Base-by-base conservation (phyloP, 2,113 vertebrate species). In the Cygnus atratus region DNA sequence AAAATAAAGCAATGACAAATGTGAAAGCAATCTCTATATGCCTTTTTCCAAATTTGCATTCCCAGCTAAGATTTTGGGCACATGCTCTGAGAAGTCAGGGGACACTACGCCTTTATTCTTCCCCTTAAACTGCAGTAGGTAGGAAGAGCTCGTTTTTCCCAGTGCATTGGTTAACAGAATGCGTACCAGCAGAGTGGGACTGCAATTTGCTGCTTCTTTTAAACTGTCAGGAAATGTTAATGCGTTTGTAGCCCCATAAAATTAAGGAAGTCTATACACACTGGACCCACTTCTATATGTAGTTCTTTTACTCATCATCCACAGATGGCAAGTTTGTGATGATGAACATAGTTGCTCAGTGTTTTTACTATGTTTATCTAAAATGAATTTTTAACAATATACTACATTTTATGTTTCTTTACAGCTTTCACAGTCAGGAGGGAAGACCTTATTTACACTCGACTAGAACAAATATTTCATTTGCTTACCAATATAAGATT, bases 301-400 rank as follows among this genome's bases (percentile, higher is more conserved):
- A 82, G 8, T 28, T 79, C 14, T 35, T 31, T 82, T 58, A 48
- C 15, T 55, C 44, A 31, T 74, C 46, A 85, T 25, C 29, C 62
- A 44, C 89, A 95, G 70, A 91, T 87, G 65, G 77, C 52, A 91
- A 62, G n/a, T 85, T 58, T 80, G 54, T 81, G 62, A 89, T 63
- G 66, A 87, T 0, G 1, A 85, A 54, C 25, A 20, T 2, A 88
- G 33, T 29, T 41, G 41, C 25, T 76, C 39, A 52, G 6, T 52
- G 12, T 39, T 93, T 91, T 84, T 62, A 37, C 59, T 83, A 8
- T 87, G 54, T 73, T 91, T 92, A 85, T 41, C 50, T 70, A 92
- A 87, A 92, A 54, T 20, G 26, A 58, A 93, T 67, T 84, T 94
- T 96, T 77, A 88, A 79, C 87, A 59, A 80, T 54, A 62, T 41